A percentile compares a stretch with the other conserved stretches of the same genome.
Conservation (phyloP, 2,797 vertebrate species). For the Hydrophis major region DNA sequence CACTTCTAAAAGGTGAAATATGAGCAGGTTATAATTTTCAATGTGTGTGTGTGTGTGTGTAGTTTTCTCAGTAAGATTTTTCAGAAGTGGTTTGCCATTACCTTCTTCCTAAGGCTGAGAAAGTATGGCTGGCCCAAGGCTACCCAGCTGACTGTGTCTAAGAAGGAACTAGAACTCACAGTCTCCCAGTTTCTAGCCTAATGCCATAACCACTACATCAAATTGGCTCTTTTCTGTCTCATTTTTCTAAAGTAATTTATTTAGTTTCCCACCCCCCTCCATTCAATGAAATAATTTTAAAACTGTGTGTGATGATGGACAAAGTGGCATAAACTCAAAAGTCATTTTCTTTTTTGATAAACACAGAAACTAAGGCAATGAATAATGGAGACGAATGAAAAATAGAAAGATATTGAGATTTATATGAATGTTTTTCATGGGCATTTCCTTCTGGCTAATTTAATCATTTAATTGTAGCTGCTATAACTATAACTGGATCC, state of each 20-base stretch:
- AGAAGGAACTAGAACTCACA: not conserved
- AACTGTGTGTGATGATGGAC: constrained; percentile 42
- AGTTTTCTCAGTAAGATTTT: not conserved
- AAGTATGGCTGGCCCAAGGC: not conserved
- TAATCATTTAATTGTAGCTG: not conserved
- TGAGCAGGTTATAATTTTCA: constrained; percentile 46
- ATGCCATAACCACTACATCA: not conserved
- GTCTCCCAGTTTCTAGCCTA: not conserved
- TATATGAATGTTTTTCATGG: constrained; percentile 39
- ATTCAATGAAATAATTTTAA: constrained; percentile 38
- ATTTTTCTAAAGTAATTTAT: constrained; percentile 50
- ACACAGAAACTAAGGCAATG: constrained; percentile 55
- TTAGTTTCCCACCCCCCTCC: not conserved
- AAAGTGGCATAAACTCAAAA: constrained; percentile 53
- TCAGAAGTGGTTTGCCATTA: not conserved
- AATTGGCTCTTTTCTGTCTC: constrained; percentile 7
- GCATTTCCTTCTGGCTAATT: constrained; percentile 11
- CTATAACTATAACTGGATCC: not conserved
- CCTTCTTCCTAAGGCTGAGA: not conserved
- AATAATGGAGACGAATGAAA: constrained; percentile 51
- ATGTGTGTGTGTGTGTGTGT: not conserved
- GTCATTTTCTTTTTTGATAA: constrained; percentile 51
- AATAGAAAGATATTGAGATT: constrained; percentile 14
- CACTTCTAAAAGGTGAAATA: constrained; percentile 56
- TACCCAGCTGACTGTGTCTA: not conserved